phyloP scores from a whole-genome alignment of 2,888 invertebrate species.

The Tachina fera region DNA sequence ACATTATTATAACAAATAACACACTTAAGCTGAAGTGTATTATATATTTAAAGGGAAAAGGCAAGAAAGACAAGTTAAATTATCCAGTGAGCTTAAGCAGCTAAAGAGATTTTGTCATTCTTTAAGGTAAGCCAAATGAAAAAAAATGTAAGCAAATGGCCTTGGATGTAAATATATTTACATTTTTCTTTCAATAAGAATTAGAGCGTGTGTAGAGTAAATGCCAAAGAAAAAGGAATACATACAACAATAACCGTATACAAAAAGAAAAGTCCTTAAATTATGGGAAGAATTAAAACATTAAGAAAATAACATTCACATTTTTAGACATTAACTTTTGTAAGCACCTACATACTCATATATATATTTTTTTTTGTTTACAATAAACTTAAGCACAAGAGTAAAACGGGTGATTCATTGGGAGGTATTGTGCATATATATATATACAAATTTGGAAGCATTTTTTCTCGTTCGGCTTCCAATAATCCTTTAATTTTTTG shows the following conservation, averaged over 20 bases:
- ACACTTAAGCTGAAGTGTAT: slow-evolving; percentile 52
- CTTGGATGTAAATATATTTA: slow-evolving; percentile 31
- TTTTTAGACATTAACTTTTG: slow-evolving; percentile 40
- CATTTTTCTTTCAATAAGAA: slow-evolving; percentile 46
- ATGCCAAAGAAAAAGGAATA: slow-evolving; percentile 32
- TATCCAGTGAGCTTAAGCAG: not conserved
- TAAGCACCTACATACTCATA: slow-evolving; percentile 10
- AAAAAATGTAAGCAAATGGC: slow-evolving; percentile 57
- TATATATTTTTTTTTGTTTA: not conserved
- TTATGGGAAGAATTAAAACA: slow-evolving; percentile 47
- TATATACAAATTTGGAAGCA: not conserved
- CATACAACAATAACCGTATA: not conserved
- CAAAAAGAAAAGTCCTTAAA: slow-evolving; percentile 9
- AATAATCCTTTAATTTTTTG: no score
- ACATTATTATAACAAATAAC: slow-evolving; percentile 3
- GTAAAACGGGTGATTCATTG: not conserved
- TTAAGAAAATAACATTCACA: slow-evolving; percentile 47
- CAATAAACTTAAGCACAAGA: not conserved
- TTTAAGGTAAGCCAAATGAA: slow-evolving; percentile 41
- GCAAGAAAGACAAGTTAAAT: slow-evolving; percentile 20
- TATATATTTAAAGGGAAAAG: slow-evolving; percentile 10
- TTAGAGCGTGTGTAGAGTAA: slow-evolving; percentile 68
- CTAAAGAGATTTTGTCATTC: not conserved
- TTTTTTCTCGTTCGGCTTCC: no score
- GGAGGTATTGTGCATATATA: not conserved